A percentile compares a stretch with the other conserved stretches of the same genome.
These are phyloP conservation scores for Caracal caracal DNA, from an alignment of 2,113 vertebrate species.

Conservation along the genomic window DNA sequence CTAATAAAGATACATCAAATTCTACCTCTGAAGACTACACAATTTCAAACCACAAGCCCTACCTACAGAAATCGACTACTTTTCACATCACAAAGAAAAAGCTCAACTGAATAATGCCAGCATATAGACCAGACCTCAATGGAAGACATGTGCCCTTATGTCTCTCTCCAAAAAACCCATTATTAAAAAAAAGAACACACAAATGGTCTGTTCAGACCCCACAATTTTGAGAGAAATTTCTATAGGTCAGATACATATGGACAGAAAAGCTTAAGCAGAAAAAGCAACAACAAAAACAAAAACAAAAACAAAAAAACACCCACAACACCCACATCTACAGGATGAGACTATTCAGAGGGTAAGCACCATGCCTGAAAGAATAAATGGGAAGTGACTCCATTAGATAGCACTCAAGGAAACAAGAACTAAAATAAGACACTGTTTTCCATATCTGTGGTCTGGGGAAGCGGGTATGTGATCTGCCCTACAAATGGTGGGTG, in stretches of 20 bases:
- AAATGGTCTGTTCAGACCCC: not conserved
- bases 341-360: not conserved
- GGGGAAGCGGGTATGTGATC: too few relatives aligned
- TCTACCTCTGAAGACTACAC: not conserved
- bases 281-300: not conserved
- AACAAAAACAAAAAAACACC: not conserved
- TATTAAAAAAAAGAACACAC: not conserved
- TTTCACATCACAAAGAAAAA: not conserved
- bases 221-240: not conserved
- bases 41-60: not conserved
- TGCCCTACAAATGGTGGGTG: not conserved
- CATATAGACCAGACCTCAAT: not conserved
- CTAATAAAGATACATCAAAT: not conserved
- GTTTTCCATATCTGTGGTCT: not conserved
- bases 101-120: not conserved
- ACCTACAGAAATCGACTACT: not conserved
- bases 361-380: not conserved
- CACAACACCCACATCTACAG: not conserved
- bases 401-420: not conserved
- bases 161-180: not conserved
- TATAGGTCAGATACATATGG: not conserved
- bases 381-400: not conserved
- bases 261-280: not conserved
- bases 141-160: not conserved
- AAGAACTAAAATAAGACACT: not conserved